phyloP scores from a whole-genome alignment of 2,113 vertebrate genomes.

The Progne subis region DNA sequence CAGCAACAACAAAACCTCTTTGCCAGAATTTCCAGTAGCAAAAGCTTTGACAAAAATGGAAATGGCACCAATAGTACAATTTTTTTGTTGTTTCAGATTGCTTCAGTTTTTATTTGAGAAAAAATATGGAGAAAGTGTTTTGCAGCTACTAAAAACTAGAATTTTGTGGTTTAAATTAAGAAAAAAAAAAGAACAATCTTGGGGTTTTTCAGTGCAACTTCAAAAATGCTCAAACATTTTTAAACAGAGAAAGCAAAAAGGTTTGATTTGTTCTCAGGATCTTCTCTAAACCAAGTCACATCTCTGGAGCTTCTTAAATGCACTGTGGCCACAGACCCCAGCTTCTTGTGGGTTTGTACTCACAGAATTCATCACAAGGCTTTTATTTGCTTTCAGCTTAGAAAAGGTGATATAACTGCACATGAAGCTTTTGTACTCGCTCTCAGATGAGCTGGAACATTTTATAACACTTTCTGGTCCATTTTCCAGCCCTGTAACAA shows the following conservation, averaged over 20 bases:
- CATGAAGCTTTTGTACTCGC: neutral
- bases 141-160: neutral
- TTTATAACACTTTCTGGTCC: constrained; percentile 21
- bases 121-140: neutral
- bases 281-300: neutral
- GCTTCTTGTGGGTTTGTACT: neutral
- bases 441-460: neutral
- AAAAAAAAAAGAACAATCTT: neutral
- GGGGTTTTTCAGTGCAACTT: neutral
- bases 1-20: neutral
- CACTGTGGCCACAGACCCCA: neutral
- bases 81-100: neutral
- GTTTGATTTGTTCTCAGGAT: neutral
- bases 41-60: neutral
- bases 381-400: neutral
- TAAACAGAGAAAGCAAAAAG: neutral
- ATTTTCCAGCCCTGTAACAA: neutral
- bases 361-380: neutral
- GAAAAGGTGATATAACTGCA: neutral
- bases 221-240: neutral
- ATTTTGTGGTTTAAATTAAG: neutral
- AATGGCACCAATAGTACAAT: neutral
- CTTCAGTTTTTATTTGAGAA: neutral
- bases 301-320: neutral
- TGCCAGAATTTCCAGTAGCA: neutral